Base-by-base conservation (phyloP, 2,113 vertebrate genomes). In the Fregata magnificens region DNA sequence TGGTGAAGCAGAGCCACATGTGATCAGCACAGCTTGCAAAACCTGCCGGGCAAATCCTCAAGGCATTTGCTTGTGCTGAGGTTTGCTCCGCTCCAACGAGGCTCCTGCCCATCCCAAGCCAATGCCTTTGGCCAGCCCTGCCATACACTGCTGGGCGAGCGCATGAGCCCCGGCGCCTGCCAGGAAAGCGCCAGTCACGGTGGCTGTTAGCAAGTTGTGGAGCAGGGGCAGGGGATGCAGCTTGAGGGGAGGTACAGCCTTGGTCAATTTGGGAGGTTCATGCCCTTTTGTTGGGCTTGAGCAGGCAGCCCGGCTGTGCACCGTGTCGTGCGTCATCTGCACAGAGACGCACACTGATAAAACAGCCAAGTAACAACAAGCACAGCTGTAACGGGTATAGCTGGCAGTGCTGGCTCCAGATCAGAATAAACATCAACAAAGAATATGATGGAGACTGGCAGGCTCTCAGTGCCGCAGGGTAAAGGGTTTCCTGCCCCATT, bases 141-240 rank as follows among this genome's bases (percentile, higher is more conserved):
- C 53, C 17, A 2, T 2, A 9, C 1, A 0, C 21, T 6, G 55
- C 50, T 2, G 13, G 22, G 9, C 8, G 2, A 62, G 61, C 8
- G 2, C 4, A 8, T 1, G 3, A 36, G 69, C 29, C 17, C n/a
- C 1, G 4, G 12, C 11, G 9, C 26, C 11, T 17, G 10, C 47
- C 17, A 19, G 58, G 32, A 38, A 10, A 34, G 8, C 8, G 0
- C 20, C 0, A 12, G 6, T 24, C 2, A 1, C 1, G 1, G 26
- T 6, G 15, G 9, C 15, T 16, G 11, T 62, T 20, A 4, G 26
- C 34, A 15, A 25, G 10, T 2, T 16, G 16, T 15, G 56, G 42
- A 21, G 40, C 63, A 56, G 32, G 32, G 50, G 11, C 63, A 44
- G 40, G 29, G n/a, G 11, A 11, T 12, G 34, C 66, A 47, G 34